Percentiles rank a stretch among this genome's conserved stretches.
These are phyloP conservation scores for Aphelenchoides bicaudatus DNA, from an alignment of 2,888 invertebrate species.

Conservation along the genomic window DNA sequence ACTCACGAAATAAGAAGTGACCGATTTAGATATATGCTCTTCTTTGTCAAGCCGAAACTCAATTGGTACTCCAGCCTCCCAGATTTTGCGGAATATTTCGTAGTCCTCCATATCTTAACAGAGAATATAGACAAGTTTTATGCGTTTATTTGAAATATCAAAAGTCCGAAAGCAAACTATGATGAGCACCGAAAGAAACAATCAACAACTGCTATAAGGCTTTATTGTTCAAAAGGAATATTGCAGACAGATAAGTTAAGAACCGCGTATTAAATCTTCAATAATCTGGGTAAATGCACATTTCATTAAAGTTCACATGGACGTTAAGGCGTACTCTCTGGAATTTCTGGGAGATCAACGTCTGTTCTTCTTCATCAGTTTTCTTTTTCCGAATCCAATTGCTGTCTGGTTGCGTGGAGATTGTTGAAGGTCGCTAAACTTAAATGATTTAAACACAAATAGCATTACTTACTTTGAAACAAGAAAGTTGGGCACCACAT, in stretches of 20 bases:
- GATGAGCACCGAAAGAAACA: slow-evolving; percentile 7
- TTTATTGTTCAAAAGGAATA: background rate
- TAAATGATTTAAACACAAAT: no score
- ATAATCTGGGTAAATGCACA: no score
- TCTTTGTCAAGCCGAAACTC: slow-evolving; percentile 83
- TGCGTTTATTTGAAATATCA: no score
- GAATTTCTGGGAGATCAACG: background rate
- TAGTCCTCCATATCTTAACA: slow-evolving; percentile 68
- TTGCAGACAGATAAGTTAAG: background rate
- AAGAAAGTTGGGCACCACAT: no score
- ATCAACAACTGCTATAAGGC: no score
- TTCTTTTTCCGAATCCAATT: no score
- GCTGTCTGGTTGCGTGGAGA: no score
- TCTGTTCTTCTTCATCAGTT: no score
- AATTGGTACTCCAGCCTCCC: slow-evolving; percentile 90
- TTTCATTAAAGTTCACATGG: background rate
- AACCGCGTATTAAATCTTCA: no score
- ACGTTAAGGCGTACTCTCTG: background rate
- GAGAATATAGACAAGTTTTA: no score
- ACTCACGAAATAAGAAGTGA: slow-evolving; percentile 77
- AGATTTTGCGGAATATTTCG: slow-evolving; percentile 86
- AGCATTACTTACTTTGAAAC: no score
- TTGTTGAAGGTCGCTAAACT: no score
- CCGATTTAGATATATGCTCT: slow-evolving; percentile 83
- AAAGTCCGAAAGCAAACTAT: background rate